These are phyloP conservation scores for Boleophthalmus pectinirostris DNA, from an alignment of 2,113 vertebrate genomes.

Conservation along the genomic window DNA sequence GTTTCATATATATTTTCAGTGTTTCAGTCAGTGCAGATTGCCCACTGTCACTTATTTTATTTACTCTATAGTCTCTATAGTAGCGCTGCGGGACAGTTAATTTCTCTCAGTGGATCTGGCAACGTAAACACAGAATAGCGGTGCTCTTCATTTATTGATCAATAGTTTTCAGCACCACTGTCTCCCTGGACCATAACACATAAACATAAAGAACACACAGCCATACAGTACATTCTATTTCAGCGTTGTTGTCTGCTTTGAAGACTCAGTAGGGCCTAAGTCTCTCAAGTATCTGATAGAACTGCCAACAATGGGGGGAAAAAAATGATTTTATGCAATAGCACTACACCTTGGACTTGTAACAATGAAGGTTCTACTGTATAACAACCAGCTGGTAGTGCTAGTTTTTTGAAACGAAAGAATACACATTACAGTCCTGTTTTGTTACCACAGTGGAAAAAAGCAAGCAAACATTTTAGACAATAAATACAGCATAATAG, in stretches of 20 bases:
- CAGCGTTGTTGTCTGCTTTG: not conserved
- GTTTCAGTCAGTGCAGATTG: not conserved
- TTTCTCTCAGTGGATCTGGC: not conserved
- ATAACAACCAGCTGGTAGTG: too few species aligned
- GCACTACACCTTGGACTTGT: not conserved
- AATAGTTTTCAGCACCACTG: not conserved
- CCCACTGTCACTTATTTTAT: not conserved
- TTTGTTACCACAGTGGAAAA: too few species aligned
- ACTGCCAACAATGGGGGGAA: not conserved
- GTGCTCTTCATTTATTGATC: not conserved
- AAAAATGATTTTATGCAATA: not conserved
- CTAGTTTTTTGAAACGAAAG: too few species aligned
- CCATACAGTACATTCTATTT: slow-evolving; percentile 1
- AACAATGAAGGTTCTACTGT: too few species aligned
- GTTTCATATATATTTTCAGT: too few species aligned
- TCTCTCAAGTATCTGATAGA: not conserved
- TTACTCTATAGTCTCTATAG: not conserved
- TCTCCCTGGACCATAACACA: not conserved
- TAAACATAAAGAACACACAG: not conserved
- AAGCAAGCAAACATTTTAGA: too few species aligned
- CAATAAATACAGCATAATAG: too few species aligned
- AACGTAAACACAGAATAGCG: not conserved
- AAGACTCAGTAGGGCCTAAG: not conserved
- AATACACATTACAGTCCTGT: too few species aligned
- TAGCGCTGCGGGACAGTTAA: not conserved